A percentile compares a stretch with the other conserved stretches of the same genome.
phyloP scores from a whole-genome alignment of 2,888 invertebrate genomes.

The Cerastis leucographa region DNA sequence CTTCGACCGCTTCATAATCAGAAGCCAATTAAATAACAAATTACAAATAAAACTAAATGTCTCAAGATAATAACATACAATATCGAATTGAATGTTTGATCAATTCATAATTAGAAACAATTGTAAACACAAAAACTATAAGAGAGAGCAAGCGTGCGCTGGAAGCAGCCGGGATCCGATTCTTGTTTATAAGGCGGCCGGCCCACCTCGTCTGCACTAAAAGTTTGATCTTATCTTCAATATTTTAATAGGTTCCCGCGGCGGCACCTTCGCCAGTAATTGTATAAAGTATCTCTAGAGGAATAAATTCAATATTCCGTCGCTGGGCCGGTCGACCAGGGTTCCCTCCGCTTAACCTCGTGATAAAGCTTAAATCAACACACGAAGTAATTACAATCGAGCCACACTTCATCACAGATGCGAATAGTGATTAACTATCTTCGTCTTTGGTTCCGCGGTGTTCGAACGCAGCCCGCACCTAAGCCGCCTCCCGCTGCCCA shows the following conservation, averaged over 20 bases:
- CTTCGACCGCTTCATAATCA: slow-evolving; percentile 79
- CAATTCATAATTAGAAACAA: slow-evolving; percentile 89
- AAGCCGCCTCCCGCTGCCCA: slow-evolving; percentile 70
- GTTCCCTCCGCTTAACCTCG: slow-evolving; percentile 77
- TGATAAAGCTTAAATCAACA: slow-evolving; percentile 90
- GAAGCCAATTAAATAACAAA: slow-evolving; percentile 87
- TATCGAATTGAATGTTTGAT: slow-evolving; percentile 88
- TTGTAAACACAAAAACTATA: slow-evolving; percentile 87
- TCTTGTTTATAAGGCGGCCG: slow-evolving; percentile 85
- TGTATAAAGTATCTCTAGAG: slow-evolving; percentile 85
- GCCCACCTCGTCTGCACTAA: slow-evolving; percentile 88
- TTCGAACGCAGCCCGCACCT: slow-evolving; percentile 67
- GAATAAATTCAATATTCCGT: slow-evolving; percentile 86
- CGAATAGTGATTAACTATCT: slow-evolving; percentile 87
- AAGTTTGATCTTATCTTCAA: slow-evolving; percentile 89
- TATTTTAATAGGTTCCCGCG: slow-evolving; percentile 90
- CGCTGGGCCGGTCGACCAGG: slow-evolving; percentile 72
- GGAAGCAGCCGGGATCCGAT: slow-evolving; percentile 84
- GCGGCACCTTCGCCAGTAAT: slow-evolving; percentile 88
- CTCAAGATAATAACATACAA: slow-evolving; percentile 85
- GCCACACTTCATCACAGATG: slow-evolving; percentile 88
- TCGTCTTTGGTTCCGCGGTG: slow-evolving; percentile 79
- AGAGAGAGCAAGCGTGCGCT: slow-evolving; percentile 77
- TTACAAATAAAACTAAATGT: slow-evolving; percentile 85
- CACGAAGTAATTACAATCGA: slow-evolving; percentile 89